A percentile compares a stretch with the other conserved stretches of the same genome.
These are phyloP conservation scores for Synanceia verrucosa DNA, from an alignment of 2,797 vertebrate species.

Conservation along the genomic window DNA sequence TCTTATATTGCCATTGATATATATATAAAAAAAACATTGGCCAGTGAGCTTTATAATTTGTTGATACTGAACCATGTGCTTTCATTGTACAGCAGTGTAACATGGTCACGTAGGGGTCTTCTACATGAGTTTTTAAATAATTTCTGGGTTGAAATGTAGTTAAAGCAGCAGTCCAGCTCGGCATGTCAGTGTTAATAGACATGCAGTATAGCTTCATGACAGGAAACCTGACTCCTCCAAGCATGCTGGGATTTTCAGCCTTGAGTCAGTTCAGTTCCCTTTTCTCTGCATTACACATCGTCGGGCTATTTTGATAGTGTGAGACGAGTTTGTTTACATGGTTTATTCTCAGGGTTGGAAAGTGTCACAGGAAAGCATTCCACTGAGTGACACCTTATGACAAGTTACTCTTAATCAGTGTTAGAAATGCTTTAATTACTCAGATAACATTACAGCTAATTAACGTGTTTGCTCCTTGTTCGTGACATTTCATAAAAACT, in stretches of 20 bases:
- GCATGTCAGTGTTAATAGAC: constrained; percentile 77
- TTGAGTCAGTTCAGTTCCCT: constrained; percentile 52
- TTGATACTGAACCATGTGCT: neutral
- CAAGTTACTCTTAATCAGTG: constrained; percentile 57
- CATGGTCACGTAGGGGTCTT: neutral
- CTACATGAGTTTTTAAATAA: constrained; percentile 1
- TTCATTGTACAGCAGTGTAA: neutral
- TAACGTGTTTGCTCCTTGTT: constrained; percentile 42
- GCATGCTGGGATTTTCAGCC: constrained; percentile 64
- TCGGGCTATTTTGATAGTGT: constrained; percentile 76
- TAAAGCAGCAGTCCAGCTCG: constrained; percentile 13
- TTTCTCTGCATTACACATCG: constrained; percentile 79
- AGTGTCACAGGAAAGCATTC: constrained; percentile 68
- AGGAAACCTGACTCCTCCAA: constrained; percentile 70
- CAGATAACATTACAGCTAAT: constrained; percentile 41
- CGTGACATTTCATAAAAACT: constrained; percentile 4
- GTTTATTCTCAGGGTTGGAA: constrained; percentile 71
- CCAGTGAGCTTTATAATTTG: neutral
- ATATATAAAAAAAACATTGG: too few species aligned
- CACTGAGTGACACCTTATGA: constrained; percentile 56
- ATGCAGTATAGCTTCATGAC: constrained; percentile 74
- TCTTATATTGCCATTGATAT: too few species aligned
- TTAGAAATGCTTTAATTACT: constrained; percentile 58
- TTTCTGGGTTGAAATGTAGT: constrained; percentile 29
- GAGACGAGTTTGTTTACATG: constrained; percentile 77